Evolutionary conservation across 2,797 vertebrate species (phyloP).

Genomic region (Argyrosomus regius): DNA sequence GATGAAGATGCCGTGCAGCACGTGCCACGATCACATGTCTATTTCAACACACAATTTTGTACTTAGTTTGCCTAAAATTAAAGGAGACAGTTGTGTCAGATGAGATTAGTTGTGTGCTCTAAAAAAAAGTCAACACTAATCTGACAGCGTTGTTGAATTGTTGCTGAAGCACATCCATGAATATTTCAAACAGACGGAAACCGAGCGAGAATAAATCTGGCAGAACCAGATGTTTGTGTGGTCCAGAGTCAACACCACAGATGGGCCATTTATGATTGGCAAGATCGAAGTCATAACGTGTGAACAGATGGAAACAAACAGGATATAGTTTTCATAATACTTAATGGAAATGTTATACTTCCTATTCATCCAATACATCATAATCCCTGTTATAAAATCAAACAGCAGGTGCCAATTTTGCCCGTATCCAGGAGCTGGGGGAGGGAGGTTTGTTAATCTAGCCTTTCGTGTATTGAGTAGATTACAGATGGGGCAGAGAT

Average conservation of each 20-base stretch:
- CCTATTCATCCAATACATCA: slow-evolving; percentile 39
- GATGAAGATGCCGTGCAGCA: slow-evolving; percentile 39
- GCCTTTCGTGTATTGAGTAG: slow-evolving; percentile 71
- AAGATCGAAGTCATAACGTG: slow-evolving; percentile 42
- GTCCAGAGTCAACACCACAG: slow-evolving; percentile 44
- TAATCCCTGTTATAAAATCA: slow-evolving; percentile 76
- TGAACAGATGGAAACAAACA: slow-evolving; percentile 61
- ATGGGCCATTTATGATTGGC: slow-evolving; percentile 62
- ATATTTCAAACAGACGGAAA: slow-evolving; percentile 57
- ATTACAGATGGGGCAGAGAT: slow-evolving; percentile 75
- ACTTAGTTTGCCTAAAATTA: slow-evolving; percentile 42
- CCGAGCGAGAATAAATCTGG: slow-evolving; percentile 33
- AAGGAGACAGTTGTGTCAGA: slow-evolving; percentile 15
- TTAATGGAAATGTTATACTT: slow-evolving; percentile 62
- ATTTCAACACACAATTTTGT: slow-evolving; percentile 30
- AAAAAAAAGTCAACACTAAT: slow-evolving; percentile 21
- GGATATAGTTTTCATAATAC: slow-evolving; percentile 42
- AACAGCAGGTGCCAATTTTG: slow-evolving; percentile 67
- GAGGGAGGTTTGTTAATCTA: slow-evolving; percentile 71
- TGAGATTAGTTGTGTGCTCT: background rate
- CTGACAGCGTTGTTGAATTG: slow-evolving; percentile 14
- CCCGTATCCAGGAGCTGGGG: slow-evolving; percentile 35
- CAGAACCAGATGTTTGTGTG: slow-evolving; percentile 43
- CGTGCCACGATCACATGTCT: slow-evolving; percentile 38
- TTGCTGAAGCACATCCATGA: slow-evolving; percentile 21